These are phyloP conservation scores for Alloscopus bannaensis DNA, from an alignment of 2,888 invertebrate species.

Conservation along the genomic window DNA sequence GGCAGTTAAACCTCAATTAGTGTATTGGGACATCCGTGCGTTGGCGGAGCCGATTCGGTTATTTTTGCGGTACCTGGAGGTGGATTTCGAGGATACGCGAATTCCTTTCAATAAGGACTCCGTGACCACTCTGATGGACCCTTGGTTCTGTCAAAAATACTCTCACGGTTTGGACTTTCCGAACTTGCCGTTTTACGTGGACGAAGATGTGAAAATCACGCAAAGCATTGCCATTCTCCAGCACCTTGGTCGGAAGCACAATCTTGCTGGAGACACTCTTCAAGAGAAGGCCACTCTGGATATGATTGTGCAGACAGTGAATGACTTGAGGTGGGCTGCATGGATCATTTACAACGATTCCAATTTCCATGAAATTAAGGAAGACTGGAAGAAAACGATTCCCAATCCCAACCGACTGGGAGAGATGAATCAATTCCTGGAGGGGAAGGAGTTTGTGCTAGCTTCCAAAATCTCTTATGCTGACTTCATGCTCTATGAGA, in stretches of 20 bases:
- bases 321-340: slow-evolving; percentile 37
- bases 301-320: slow-evolving; percentile 31
- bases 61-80: slow-evolving; percentile 30
- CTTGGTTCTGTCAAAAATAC: slow-evolving; percentile 40
- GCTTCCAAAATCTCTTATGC: slow-evolving; percentile 34
- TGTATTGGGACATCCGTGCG: slow-evolving; percentile 52
- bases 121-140: background rate
- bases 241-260: slow-evolving; percentile 38
- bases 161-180: slow-evolving; percentile 46
- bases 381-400: slow-evolving; percentile 44
- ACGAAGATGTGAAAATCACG: slow-evolving; percentile 39
- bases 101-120: slow-evolving; percentile 33
- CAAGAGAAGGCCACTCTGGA: slow-evolving; percentile 33
- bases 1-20: slow-evolving; percentile 32
- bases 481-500: slow-evolving; percentile 41
- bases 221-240: slow-evolving; percentile 42
- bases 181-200: slow-evolving; percentile 39
- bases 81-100: slow-evolving; percentile 50
- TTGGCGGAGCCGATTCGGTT: slow-evolving; percentile 38
- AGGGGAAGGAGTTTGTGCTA: slow-evolving; percentile 35
- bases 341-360: slow-evolving; percentile 36
- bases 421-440: slow-evolving; percentile 40
- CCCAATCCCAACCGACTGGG: slow-evolving; percentile 28
- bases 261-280: slow-evolving; percentile 32
- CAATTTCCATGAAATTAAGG: slow-evolving; percentile 49